Evolutionary conservation across 1,140 invertebrate species (phyloP), one percentile per base, ranked within the genome.

Genomic region (Drosophila orena): DNA sequence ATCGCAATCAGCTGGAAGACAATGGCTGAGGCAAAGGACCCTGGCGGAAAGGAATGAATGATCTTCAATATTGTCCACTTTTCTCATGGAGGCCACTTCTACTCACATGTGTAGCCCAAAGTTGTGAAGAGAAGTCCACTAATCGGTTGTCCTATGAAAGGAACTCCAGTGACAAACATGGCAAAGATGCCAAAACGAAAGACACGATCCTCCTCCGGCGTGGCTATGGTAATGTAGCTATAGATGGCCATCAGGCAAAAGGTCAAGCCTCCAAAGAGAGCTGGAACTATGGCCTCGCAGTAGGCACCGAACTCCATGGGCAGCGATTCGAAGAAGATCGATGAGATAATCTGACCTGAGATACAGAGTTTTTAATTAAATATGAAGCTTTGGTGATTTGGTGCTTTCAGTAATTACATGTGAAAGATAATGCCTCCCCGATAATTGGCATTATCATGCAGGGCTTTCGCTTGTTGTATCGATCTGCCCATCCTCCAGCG

Each of bases 401-500:
- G 1, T 17, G 17, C 17, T 17, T 17, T 17, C 1, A 1, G 1
- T 17, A 17, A 17, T 17, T 34, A 92, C 91, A 91, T 15, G 69
- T 61, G 24, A 85, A 92, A 5, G 60, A 65, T 6, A 92, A 40
- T 0, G 94, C 93, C 75, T 95, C 94, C 8, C 95, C 95, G 6
- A 94, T 61, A 30, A 95, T 93, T 2, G 95, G 95, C 24, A 95
- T 65, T 8, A 95, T 74, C 79, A 95, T 93, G 58, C 94, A 95
- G 20, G 95, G 93, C 92, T 96, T 96, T 40, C 95, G 79, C 62
- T 94, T 94, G 57, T 95, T 95, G 47, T 94, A 94, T 38, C 94
- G 93, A 84, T 95, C 95, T 68, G 94, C 95, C 93, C 94, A 94
- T 1, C 94, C 94, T 64, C 95, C 95, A 74, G 95, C 91, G 91